Evolutionary conservation across 2,797 vertebrate species (phyloP).

Genomic region (Hippopotamyrus pictus): DNA sequence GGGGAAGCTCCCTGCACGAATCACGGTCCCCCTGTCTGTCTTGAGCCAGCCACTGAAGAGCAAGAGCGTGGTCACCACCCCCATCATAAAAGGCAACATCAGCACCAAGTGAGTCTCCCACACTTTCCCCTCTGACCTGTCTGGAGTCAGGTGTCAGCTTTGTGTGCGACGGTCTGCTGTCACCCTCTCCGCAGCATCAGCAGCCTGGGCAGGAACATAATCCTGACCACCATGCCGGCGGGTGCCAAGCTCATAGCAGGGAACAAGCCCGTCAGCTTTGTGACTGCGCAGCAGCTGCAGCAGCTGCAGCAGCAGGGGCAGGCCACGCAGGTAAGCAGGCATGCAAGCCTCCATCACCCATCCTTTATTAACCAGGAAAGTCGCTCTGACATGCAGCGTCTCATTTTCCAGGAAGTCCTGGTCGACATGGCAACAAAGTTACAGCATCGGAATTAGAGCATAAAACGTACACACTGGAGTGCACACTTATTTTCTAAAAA

Average conservation of each 20-base stretch:
- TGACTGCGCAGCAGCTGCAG: conserved; percentile 93
- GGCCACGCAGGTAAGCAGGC: conserved; percentile 78
- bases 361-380: background rate
- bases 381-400: background rate
- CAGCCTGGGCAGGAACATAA: conserved; percentile 92
- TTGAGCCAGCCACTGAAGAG: conserved; percentile 94
- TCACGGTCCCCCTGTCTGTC: conserved; percentile 90
- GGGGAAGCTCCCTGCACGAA: conserved; percentile 88
- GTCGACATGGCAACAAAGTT: background rate
- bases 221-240: conserved; percentile 94
- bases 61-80: conserved; percentile 85
- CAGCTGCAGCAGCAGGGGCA: conserved; percentile 98
- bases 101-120: conserved; percentile 82
- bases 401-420: background rate
- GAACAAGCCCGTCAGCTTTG: conserved; percentile 95
- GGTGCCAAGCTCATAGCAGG: conserved; percentile 93
- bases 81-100: conserved; percentile 89
- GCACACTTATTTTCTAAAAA: background rate
- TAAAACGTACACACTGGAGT: background rate
- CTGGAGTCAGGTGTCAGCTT: background rate
- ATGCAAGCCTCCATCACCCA: background rate
- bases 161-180: background rate
- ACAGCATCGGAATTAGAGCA: background rate
- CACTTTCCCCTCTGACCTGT: background rate
- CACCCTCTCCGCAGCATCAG: conserved; percentile 65